Evolutionary conservation across 2,888 invertebrate genomes (phyloP).

Genomic region (Tholera decimalis): DNA sequence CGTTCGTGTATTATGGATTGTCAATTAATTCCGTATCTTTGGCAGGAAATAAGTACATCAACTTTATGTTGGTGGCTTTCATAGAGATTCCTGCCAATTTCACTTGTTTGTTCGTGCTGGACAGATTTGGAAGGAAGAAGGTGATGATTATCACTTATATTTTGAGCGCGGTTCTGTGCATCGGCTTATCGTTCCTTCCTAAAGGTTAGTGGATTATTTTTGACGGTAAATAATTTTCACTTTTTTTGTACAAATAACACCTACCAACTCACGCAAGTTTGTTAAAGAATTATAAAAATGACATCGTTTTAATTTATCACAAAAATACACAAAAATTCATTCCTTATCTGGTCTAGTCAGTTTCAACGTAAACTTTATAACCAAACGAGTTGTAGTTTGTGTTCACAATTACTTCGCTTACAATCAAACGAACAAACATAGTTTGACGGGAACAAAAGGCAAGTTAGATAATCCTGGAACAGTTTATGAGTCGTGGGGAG

Average conservation of each 20-base stretch:
- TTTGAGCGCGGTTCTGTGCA: constrained; percentile 92
- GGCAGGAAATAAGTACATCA: constrained; percentile 94
- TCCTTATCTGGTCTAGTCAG: constrained; percentile 11
- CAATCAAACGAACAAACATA: constrained; percentile 76
- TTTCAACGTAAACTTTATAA: constrained; percentile 40
- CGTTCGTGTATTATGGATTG: constrained; percentile 95
- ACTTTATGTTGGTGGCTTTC: constrained; percentile 93
- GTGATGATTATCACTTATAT: constrained; percentile 92
- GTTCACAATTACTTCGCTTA: constrained; percentile 65
- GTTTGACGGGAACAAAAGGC: constrained; percentile 78
- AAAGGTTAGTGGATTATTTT: constrained; percentile 90
- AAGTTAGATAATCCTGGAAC: constrained; percentile 73
- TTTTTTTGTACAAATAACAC: not conserved
- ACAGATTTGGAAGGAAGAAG: constrained; percentile 92
- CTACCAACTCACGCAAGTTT: not conserved
- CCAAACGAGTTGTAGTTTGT: constrained; percentile 52
- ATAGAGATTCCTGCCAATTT: constrained; percentile 95
- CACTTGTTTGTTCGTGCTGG: constrained; percentile 92
- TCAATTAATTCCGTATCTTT: constrained; percentile 95
- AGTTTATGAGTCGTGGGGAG: constrained; percentile 60
- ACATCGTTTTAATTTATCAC: not conserved
- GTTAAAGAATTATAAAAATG: not conserved
- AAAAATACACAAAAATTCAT: constrained; percentile 1
- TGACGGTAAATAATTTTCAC: not conserved
- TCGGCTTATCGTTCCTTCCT: constrained; percentile 92